Evolutionary conservation across 1,140 invertebrate genomes (phyloP), one percentile per base, ranked within the genome.

Genomic region (Patella vulgata): DNA sequence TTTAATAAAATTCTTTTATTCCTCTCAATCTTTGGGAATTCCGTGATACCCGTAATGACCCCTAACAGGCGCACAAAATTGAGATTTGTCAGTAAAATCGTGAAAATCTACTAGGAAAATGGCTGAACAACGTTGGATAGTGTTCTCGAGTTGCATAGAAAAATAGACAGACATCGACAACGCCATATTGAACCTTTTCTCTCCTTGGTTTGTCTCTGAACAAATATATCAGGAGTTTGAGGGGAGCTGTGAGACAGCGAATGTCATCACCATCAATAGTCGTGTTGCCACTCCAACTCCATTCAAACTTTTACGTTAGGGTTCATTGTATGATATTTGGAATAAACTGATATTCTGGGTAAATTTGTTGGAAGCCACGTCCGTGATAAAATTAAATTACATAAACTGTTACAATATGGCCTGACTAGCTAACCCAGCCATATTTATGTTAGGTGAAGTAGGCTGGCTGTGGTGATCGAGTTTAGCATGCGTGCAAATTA

Each of bases 131-230:
- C 55, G 43, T 56, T 46, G 53, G 56, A 59, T 68, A 61, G 53
- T 55, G 55, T 51, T 58, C 58, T 60, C 47, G 42, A 64, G 48
- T 53, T 58, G 53, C 62, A 57, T 56, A 58, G 53, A 63, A 62
- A 63, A 67, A 62, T 62, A 31, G 54, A 50, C 52, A 54, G 43
- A 30, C 59, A 44, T 56, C 44, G 31, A 55, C 46, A 55, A 63
- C 70, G 70, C 70, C 70, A 72, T 72, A 52, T 72, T 72, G 70
- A 70, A 59, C 52, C 46, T 51, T 57, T 51, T 56, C 33, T 55
- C 17, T 58, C 47, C 40, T 9, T 30, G 52, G 27, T 28, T 48
- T 27, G 19, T 48, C 28, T 14, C 17, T 2, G 5, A 48, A 48
- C 23, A 48, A 27, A 17, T 14, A 23, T 27, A 28, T 27, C 5